phyloP scores from a whole-genome alignment of 2,888 invertebrate genomes.

The Himalopsyche japonica region DNA sequence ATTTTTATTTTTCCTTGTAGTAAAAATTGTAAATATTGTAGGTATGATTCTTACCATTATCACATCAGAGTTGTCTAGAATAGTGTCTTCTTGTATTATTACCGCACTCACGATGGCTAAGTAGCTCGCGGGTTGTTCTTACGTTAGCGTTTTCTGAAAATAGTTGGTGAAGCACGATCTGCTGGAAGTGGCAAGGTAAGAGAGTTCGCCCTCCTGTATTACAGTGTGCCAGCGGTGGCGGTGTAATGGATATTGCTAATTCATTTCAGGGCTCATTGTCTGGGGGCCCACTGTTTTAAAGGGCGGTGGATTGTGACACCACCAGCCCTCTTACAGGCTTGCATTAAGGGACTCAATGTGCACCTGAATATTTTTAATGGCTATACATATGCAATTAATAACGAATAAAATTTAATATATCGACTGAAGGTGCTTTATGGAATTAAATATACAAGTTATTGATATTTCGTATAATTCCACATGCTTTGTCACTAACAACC shows the following conservation, averaged over 20 bases:
- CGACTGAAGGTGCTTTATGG: too few relatives aligned
- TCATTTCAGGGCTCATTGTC: not conserved
- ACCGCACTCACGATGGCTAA: not conserved
- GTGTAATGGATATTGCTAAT: not conserved
- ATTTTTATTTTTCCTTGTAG: too few relatives aligned
- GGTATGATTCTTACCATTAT: not conserved
- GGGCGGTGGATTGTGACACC: not conserved
- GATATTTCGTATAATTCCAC: too few relatives aligned
- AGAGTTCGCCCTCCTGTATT: not conserved
- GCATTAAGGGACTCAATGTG: too few relatives aligned
- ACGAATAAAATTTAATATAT: too few relatives aligned
- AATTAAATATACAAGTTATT: too few relatives aligned
- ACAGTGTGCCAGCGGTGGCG: not conserved
- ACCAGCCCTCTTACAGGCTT: not conserved
- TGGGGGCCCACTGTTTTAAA: not conserved
- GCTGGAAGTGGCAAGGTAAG: not conserved
- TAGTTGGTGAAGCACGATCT: not conserved
- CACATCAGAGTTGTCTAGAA: not conserved
- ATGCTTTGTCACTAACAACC: too few relatives aligned
- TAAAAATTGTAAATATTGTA: not conserved
- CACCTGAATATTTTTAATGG: too few relatives aligned
- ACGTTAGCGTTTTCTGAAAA: not conserved
- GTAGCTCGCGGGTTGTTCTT: not conserved
- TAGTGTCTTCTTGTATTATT: not conserved
- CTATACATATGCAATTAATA: too few relatives aligned